Evolutionary conservation across 2,888 invertebrate genomes (phyloP), one percentile per base, ranked within the genome.

Genomic region (Omphaloscelis lunosa): DNA sequence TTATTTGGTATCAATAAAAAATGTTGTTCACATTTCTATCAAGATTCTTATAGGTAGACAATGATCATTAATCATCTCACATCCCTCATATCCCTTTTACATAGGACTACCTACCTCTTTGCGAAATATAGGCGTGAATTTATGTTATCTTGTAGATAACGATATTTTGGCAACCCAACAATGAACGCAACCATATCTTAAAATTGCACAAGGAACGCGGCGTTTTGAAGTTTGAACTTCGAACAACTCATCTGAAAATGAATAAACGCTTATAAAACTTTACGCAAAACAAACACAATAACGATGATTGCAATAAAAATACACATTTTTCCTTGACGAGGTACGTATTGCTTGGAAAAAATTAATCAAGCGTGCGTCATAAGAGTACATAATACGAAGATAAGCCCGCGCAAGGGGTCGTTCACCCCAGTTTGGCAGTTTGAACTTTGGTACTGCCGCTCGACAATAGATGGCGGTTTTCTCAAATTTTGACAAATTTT

Each of bases 361-460:
- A 87, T 85, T 89, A 82, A 86, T 80, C 45, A 71, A 83, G 74
- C n/a, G 80, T 91, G 90, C 90, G 91, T 93, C 93, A 93, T 83
- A n/a, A 61, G 73, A 74, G 75, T 75, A 81, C 79, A 81, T 86
- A 86, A 84, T 77, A 85, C 81, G 72, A 62, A 91, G 92, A 93
- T 94, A 94, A 94, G 90, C 89, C 79, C 85, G 87, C 84, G 86
- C 58, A 63, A 65, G 82, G 87, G 94, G 92, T 95, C 94, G 82
- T 93, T 93, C 91, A 92, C 90, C 95, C 90, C 65, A 91, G 93
- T 96, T 96, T 94, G 95, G 95, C 93, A 94, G 94, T 92, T 92
- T 95, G 96, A 96, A 95, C 96, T 93, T 94, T 95, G 89, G 94
- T 96, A 83, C 90, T 9, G 79, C 96, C 88, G 84, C 81, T 91